phyloP scores from a whole-genome alignment of 2,113 vertebrate species.

The Sphyrna mokarran region DNA sequence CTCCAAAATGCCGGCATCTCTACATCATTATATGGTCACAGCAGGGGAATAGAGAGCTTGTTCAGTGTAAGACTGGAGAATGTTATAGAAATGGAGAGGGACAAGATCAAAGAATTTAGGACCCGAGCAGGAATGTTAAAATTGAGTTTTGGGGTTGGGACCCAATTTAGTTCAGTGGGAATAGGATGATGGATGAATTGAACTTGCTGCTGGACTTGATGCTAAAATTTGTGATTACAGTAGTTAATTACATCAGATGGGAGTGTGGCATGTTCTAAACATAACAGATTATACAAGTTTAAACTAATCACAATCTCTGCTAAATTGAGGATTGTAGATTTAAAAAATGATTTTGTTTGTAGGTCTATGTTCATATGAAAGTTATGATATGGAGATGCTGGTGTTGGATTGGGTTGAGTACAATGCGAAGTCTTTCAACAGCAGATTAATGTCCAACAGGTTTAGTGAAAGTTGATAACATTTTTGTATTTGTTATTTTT shows the following conservation, averaged over 20 bases:
- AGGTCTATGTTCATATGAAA: neutral
- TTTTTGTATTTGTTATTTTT: slow-evolving; percentile 37
- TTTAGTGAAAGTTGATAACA: neutral
- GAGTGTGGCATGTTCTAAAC: neutral
- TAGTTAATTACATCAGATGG: neutral
- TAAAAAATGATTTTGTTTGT: neutral
- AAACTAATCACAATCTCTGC: neutral
- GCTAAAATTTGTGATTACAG: neutral
- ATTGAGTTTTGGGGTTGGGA: neutral
- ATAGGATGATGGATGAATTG: neutral
- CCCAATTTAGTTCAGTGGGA: neutral
- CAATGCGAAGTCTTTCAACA: no score
- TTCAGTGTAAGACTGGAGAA: neutral
- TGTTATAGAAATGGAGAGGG: neutral
- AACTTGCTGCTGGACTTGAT: neutral
- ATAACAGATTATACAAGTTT: slow-evolving; percentile 9
- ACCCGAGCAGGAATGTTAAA: neutral
- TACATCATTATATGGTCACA: no score
- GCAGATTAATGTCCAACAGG: no score
- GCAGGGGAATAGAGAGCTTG: neutral
- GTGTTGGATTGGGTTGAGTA: no score
- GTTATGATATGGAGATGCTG: neutral
- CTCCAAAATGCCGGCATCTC: no score
- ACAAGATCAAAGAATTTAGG: neutral
- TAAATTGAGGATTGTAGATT: neutral